phyloP scores from a whole-genome alignment of 2,888 invertebrate species.

The Tetheella fluctuosa region DNA sequence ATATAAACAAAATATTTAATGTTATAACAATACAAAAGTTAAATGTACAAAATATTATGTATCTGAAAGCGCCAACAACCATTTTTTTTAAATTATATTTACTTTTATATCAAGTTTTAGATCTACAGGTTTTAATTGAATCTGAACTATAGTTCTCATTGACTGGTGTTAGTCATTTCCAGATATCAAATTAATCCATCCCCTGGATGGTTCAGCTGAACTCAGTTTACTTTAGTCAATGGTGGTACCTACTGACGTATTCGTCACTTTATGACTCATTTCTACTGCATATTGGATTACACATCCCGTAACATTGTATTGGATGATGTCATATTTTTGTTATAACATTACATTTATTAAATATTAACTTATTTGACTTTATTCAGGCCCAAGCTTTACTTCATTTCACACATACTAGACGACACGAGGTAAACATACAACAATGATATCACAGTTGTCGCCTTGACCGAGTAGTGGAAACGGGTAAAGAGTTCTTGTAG shows the following conservation, averaged over 20 bases:
- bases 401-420: too few species aligned
- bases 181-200: slow-evolving; percentile 27
- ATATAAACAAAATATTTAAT: too few species aligned
- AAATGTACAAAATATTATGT: too few species aligned
- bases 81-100: too few species aligned
- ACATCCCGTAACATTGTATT: slow-evolving; percentile 49
- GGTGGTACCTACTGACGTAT: too few species aligned
- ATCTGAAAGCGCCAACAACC: too few species aligned
- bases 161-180: slow-evolving; percentile 15
- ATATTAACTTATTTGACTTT: too few species aligned
- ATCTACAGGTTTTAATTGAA: not conserved
- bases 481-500: slow-evolving; percentile 20
- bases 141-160: not conserved
- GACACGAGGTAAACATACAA: slow-evolving; percentile 30
- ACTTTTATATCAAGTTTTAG: too few species aligned
- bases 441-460: slow-evolving; percentile 30
- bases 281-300: slow-evolving; percentile 63
- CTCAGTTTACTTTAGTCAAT: slow-evolving; percentile 24
- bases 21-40: too few species aligned
- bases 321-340: slow-evolving; percentile 57
- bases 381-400: too few species aligned
- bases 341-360: too few species aligned
- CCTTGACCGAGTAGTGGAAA: slow-evolving; percentile 41
- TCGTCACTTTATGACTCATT: slow-evolving; percentile 54
- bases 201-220: slow-evolving; percentile 27